phyloP scores from a whole-genome alignment of 2,797 vertebrate species.

The Phataginus tricuspis region DNA sequence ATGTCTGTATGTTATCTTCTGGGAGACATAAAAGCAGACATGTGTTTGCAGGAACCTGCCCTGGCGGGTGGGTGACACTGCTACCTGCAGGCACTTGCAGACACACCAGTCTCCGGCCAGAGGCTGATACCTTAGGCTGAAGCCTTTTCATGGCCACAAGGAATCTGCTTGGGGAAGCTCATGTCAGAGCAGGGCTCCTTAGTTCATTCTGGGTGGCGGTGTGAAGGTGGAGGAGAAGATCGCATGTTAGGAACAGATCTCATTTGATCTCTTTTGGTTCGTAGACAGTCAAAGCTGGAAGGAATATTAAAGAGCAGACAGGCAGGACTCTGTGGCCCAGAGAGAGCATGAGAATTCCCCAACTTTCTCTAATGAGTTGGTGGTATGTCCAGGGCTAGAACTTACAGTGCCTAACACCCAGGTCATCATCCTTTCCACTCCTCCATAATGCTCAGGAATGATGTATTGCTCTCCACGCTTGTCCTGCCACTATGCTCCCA shows the following conservation, averaged over 20 bases:
- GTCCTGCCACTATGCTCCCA: background rate
- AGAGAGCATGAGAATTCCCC: background rate
- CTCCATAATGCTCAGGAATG: background rate
- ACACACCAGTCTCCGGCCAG: conserved; percentile 25
- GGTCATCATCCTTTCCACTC: background rate
- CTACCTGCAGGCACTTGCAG: conserved; percentile 62
- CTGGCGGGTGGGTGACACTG: background rate
- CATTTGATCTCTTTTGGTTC: conserved; percentile 1
- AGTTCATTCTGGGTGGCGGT: background rate
- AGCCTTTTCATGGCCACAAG: background rate
- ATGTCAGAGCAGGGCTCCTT: background rate
- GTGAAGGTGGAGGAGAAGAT: conserved; percentile 23
- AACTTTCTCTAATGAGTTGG: background rate
- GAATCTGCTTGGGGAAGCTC: conserved; percentile 26
- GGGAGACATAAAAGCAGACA: conserved; percentile 53
- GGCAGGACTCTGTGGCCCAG: background rate
- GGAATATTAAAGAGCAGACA: conserved; percentile 49
- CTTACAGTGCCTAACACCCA: background rate
- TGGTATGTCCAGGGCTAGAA: background rate
- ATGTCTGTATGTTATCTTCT: background rate
- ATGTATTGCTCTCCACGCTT: background rate
- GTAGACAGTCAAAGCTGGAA: background rate
- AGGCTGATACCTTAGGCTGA: conserved; percentile 9
- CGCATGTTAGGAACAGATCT: conserved; percentile 27
- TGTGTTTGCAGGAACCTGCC: conserved; percentile 65